Base-by-base conservation (phyloP, 2,888 invertebrate genomes). In the Tortricodes alternella region DNA sequence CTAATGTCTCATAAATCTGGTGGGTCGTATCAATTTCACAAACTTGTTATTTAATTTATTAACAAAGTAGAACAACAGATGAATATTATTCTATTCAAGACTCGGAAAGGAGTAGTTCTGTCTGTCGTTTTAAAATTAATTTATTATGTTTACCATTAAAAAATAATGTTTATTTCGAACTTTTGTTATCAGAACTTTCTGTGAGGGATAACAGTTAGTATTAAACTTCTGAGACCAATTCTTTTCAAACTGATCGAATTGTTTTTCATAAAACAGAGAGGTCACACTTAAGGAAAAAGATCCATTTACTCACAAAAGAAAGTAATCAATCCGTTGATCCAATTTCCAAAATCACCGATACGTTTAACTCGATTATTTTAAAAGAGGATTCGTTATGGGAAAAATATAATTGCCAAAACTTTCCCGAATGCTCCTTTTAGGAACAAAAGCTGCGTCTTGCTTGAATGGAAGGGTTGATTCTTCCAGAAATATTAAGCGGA, bases 391-490 rank as follows among this genome's bases (percentile, higher is more conserved):
- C 41, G 24, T 32, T 35, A 59, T 56, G 41, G 73, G 70, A 78
- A 81, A 84, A 84, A 78, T 75, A 80, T 83, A 83, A 86, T 85
- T 81, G 80, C 67, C 66, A 71, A 81, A 85, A 80, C 74, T 85
- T 83, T 71, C 58, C 59, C 58, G 63, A 56, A 58, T 73, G 74
- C 73, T 67, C 70, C 73, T 68, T 70, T 71, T 66, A 65, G 62
- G 71, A 71, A 85, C 83, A 85, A 85, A 83, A 73, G 73, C 74
- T 73, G 76, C 58, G 64, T 60, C 55, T 62, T 59, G 61, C n/a
- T n/a, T n/a, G n/a, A 62, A 62, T 62, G 59, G 63, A 70, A 65
- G 60, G 74, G 78, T 77, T 76, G 74, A 80, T 80, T 79, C 82
- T 78, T 76, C 80, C 76, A 74, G 81, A 79, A 86, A 83, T 83